These are phyloP conservation scores for Bergia sp. DNA, from an alignment of 92 coral and sea anemone species.

Conservation along the genomic window DNA sequence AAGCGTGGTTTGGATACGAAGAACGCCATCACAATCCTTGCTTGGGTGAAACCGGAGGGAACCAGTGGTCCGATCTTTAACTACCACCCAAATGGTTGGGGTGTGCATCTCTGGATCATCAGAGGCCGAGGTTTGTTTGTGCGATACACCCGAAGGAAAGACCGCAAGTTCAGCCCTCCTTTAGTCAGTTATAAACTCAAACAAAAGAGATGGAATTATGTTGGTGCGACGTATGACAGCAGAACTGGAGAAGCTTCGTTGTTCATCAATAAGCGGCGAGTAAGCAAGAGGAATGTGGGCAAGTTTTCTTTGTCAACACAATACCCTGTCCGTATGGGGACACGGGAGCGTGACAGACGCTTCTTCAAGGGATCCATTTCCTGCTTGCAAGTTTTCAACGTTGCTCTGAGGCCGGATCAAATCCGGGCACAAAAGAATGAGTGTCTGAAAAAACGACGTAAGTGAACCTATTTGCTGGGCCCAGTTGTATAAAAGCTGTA, in stretches of 20 bases:
- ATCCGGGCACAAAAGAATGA: conserved; percentile 37
- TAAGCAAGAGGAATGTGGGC: conserved; percentile 44
- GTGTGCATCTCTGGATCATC: conserved; percentile 75
- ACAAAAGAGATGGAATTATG: conserved; percentile 79
- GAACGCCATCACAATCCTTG: conserved; percentile 75
- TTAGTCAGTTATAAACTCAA: conserved; percentile 37
- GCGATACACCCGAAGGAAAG: conserved; percentile 62
- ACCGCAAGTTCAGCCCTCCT: conserved; percentile 49
- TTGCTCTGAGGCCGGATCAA: conserved; percentile 57
- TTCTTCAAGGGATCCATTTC: conserved; percentile 70
- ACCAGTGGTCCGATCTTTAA: conserved; percentile 77
- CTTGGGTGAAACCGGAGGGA: conserved; percentile 81
- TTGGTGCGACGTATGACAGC: conserved; percentile 81
- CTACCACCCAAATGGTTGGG: conserved; percentile 77
- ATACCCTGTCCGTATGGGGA: conserved; percentile 73
- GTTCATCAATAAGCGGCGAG: conserved; percentile 65
- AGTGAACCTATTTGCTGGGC: neutral
- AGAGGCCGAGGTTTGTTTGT: conserved; percentile 56
- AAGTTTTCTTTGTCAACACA: conserved; percentile 70
- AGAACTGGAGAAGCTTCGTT: conserved; percentile 78
- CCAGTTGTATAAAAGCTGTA: neutral
- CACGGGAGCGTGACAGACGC: conserved; percentile 58
- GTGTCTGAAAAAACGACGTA: conserved; percentile 55
- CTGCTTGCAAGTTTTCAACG: conserved; percentile 69
- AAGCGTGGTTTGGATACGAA: conserved; percentile 71